Percentiles rank a stretch among this genome's conserved stretches.
Conservation (phyloP, 2,797 vertebrate species). For the Argya squamiceps region DNA sequence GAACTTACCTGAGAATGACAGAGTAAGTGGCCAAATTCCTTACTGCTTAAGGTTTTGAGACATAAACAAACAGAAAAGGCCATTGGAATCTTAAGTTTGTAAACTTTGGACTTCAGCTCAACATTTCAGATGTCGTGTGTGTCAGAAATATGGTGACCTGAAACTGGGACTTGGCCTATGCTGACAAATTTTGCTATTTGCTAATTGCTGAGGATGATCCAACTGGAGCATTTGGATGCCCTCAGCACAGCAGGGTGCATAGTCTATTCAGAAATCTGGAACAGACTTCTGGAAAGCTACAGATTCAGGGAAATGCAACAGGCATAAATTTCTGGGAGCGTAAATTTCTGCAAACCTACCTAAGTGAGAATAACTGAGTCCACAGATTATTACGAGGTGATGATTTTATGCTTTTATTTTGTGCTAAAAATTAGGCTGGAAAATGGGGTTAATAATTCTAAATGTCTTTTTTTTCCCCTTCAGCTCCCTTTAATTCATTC, state of each 20-base stretch:
- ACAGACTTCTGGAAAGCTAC: not conserved
- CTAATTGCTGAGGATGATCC: not conserved
- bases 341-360: not conserved
- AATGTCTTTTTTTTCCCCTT: not conserved
- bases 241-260: not conserved
- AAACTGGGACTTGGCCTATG: not conserved
- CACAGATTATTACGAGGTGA: not conserved
- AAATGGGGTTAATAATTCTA: not conserved
- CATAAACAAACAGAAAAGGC: not conserved
- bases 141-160: rapidly evolving
- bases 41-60: not conserved
- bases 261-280: not conserved
- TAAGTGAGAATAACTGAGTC: not conserved
- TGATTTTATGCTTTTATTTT: not conserved
- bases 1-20: not conserved
- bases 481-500: conserved; percentile 7
- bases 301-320: not conserved
- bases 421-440: conserved; percentile 1
- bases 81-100: not conserved
- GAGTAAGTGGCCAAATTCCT: not conserved
- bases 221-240: not conserved
- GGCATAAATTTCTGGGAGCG: not conserved
- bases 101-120: not conserved
- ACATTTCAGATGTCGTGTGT: rapidly evolving
- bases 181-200: not conserved